Conservation (phyloP, 2,797 vertebrate species). For the Anniella stebbinsi region DNA sequence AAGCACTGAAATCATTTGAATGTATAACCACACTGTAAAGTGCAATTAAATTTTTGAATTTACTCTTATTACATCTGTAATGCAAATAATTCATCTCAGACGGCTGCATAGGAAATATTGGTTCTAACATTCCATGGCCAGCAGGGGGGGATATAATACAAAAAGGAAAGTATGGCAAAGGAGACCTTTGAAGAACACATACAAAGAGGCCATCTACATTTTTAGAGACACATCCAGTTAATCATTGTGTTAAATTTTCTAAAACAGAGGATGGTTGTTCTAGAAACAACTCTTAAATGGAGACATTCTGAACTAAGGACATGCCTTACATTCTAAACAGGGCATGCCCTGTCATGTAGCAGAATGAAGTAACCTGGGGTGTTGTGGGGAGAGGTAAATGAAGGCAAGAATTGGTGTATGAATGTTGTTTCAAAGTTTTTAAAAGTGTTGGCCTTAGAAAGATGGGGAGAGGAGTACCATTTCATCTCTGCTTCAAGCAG, state of each 20-base stretch:
- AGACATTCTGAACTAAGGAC: neutral
- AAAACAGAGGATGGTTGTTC: neutral
- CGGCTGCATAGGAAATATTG: neutral
- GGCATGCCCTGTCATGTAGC: neutral
- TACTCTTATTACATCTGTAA: neutral
- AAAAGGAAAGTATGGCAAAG: neutral
- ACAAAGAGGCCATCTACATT: neutral
- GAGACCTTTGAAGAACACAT: neutral
- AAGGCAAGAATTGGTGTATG: neutral
- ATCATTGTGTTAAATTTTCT: rapidly evolving
- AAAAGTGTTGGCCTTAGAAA: neutral
- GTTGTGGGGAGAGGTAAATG: neutral
- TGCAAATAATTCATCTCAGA: neutral
- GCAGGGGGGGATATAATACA: constrained; percentile 77
- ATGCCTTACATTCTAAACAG: neutral
- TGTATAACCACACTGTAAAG: constrained; percentile 9
- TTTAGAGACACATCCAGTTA: neutral
- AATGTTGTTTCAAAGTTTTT: neutral
- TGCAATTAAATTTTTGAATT: constrained; percentile 7
- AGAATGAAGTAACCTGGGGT: neutral
- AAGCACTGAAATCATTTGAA: neutral
- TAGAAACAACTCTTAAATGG: rapidly evolving
- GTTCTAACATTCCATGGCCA: constrained; percentile 59
- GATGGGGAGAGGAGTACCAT: no score
- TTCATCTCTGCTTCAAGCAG: no score